Base-by-base conservation (phyloP, 1,140 invertebrate species). In the Drosophila carrolli region DNA sequence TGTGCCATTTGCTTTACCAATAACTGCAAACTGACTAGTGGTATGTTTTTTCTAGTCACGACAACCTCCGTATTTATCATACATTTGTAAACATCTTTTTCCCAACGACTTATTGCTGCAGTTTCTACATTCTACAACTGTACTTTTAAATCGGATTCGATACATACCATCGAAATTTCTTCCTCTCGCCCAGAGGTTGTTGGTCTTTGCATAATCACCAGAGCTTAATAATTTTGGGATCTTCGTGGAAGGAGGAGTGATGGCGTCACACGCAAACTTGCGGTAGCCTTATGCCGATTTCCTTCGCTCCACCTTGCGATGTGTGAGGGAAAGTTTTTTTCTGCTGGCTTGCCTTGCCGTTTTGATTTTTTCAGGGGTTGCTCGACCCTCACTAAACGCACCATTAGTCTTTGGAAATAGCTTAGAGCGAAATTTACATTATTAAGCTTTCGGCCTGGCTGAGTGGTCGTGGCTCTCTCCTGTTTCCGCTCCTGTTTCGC, bases 331-430 rank as follows among this genome's bases (percentile, higher is more conserved):
- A 82, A 83, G 67, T 82, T 88, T 58, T 53, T 51, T 62, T 41
- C 50, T 44, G 48, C 58, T 59, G 43, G n/a, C 23, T 14, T 48
- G 32, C 37, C 35, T 48, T 29, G 43, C 19, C 38, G 13, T 53
- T 78, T 32, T 66, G 56, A 55, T 68, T 68, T 70, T 62, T 51
- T 66, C 56, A 41, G 77, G 78, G 83, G 76, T 73, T 77, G 83
- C 61, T 68, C 57, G 68, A 37, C 58, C 54, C 40, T 59, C 47
- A 78, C 82, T 89, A 84, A 89, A 89, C 84, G 84, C 80, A 75
- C 85, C 84, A 89, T 89, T 89, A 89, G 84, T 89, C 84, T 89
- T 89, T 89, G 81, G 81, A 89, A 89, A 89, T 89, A 84, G 84
- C 84, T 89, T 89, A 89, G 81, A 90, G 77, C 51, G 62, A 84